Evolutionary conservation across 1,140 invertebrate species (phyloP), one percentile per base, ranked within the genome.

Genomic region (Ylistrum balloti): DNA sequence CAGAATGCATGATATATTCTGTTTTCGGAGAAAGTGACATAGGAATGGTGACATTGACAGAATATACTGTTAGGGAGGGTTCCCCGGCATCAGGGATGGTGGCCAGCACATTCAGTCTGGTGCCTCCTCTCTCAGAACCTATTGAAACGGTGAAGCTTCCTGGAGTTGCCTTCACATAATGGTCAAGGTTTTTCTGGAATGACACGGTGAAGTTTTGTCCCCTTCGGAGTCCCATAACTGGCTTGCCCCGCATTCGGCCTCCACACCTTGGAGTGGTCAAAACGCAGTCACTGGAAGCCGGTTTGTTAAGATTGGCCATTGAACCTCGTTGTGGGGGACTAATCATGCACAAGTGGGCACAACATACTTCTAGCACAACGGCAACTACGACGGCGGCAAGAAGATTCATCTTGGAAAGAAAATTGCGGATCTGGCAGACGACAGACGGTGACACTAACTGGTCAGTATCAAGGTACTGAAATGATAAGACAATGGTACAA

Each of bases 321-420:
- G 88, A 74, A 11, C 88, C 88, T 88, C 88, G 56, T 88, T 88
- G 88, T 85, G 56, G n/a, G 85, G 88, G 88, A n/a, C 56, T 88
- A 33, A 88, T 88, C 33, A 88, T 33, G 85, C 88, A 88, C 33
- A 88, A 28, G 17, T 88, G 88, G 20, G 88, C 88, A 28, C 48
- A 85, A 35, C 88, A 88, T 88, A 35, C 33, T 85, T 88, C 88
- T 13, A 88, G 33, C 33, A 88, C 33, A 22, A 88, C 15, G 35
- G 35, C 56, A 33, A 35, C 56, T 5, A 74, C 17, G 28, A 28
- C n/a, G 5, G n/a, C n/a, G 28, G 56, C 9, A 74, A 74, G 56
- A n/a, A 74, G 13, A n/a, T 74, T 74, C 56, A 74, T 74, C 0
- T 17, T 74, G 15, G n/a, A n/a, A 3, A 28, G 56, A 28, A 28